Conservation (phyloP, 2,888 invertebrate genomes). For the Hemithea aestivaria region DNA sequence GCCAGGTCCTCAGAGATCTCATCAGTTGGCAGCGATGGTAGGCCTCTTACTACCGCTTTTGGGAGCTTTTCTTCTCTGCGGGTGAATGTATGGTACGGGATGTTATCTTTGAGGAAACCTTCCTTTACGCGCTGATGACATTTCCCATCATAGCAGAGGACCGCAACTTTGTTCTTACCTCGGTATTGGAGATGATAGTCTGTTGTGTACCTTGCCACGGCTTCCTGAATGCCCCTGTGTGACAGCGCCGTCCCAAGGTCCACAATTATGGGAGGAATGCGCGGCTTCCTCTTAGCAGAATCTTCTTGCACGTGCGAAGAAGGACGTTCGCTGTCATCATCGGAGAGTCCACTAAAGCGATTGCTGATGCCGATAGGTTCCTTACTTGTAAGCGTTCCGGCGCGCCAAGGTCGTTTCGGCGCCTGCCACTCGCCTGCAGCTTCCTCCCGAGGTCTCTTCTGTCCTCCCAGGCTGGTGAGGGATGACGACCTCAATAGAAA, state of each 20-base stretch:
- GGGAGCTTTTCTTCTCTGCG: constrained; percentile 11
- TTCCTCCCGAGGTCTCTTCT: constrained; percentile 1
- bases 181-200: constrained; percentile 11
- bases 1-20: constrained; percentile 1
- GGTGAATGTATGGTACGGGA: constrained; percentile 10
- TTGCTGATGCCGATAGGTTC: neutral
- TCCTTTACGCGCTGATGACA: constrained; percentile 10
- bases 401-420: too few relatives aligned
- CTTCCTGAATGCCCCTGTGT: constrained; percentile 8
- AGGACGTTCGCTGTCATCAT: neutral
- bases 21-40: constrained; percentile 8
- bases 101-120: constrained; percentile 3
- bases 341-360: neutral
- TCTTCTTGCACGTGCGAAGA: neutral
- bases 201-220: constrained; percentile 2
- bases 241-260: constrained; percentile 6
- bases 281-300: neutral
- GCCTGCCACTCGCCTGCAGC: neutral
- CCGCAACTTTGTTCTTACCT: constrained; percentile 8
- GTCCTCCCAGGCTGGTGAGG: neutral
- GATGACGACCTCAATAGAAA: neutral
- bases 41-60: constrained; percentile 11
- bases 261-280: constrained; percentile 10
- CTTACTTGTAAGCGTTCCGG: too few relatives aligned
- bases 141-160: constrained; percentile 6